phyloP scores from a whole-genome alignment of 2,888 invertebrate genomes.

The Phaedon cochleariae region DNA sequence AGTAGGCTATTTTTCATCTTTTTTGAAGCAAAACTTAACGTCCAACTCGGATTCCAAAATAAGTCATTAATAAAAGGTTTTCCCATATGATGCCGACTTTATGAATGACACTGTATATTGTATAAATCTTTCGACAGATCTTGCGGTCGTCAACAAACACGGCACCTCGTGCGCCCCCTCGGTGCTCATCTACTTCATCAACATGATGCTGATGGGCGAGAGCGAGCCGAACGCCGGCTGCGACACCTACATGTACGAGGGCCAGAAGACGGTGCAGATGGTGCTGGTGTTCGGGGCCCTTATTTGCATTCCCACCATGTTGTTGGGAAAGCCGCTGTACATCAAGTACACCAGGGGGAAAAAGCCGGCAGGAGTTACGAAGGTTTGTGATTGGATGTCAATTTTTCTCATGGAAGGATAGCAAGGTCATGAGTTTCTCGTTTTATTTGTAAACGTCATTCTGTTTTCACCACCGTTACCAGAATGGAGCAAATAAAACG shows the following conservation, averaged over 20 bases:
- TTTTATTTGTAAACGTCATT: no score
- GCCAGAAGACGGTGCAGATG: constrained; percentile 70
- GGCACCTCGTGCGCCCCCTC: constrained; percentile 75
- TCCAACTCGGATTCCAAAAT: no score
- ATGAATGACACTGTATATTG: no score
- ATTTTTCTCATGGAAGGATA: no score
- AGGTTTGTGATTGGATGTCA: no score
- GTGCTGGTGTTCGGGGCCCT: constrained; percentile 72
- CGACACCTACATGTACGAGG: constrained; percentile 68
- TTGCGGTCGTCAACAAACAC: constrained; percentile 31
- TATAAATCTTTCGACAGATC: constrained; percentile 8
- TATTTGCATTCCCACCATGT: constrained; percentile 78
- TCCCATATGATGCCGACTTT: no score
- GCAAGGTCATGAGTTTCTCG: no score
- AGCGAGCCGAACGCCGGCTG: constrained; percentile 60
- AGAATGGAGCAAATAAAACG: no score
- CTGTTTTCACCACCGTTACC: no score
- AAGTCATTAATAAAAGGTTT: no score
- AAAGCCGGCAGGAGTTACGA: constrained; percentile 2
- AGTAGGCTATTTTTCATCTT: no score
- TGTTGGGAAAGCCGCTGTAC: constrained; percentile 80
- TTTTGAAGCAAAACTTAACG: no score
- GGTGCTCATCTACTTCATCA: constrained; percentile 79
- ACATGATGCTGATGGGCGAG: constrained; percentile 74
- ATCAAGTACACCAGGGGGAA: constrained; percentile 61